Base-by-base conservation (phyloP, 2,797 vertebrate genomes). In the Anomalospiza imberbis region DNA sequence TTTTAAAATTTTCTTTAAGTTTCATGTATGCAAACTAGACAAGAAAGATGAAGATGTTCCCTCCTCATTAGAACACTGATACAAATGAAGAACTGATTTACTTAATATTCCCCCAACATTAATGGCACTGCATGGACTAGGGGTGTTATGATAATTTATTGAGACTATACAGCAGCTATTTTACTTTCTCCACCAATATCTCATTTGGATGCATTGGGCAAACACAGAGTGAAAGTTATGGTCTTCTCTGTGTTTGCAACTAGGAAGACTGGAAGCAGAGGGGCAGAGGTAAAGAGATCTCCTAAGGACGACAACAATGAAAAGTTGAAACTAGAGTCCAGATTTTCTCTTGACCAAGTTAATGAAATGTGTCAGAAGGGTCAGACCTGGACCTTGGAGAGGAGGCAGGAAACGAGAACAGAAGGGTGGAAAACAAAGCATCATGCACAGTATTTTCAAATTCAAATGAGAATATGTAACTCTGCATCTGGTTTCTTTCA, bases 11-110 rank as follows among this genome's bases (percentile, higher is more conserved):
- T 74, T 57, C 14, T 66, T 78, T 70, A 47, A 9, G 15, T 72
- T 76, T 88, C 34, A 15, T 32, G 9, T 21, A 42, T 0, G 0
- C 8, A 7, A 73, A 47, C 13, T 28, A 73, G 42, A 55, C 0
- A 1, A 89, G 55, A 85, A 48, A 82, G 45, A 57, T 54, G 14
- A 91, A 92, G 89, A 67, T 40, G 3, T 34, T 57, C 66, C 17
- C 47, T 89, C 20, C 13, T 74, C 9, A 60, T 79, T 67, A 61
- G 51, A 60, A 34, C 25, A 38, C 5, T 32, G 8, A 31, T 58
- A 70, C n/a, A 81, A 72, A 66, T 24, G 61, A 38, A 76, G 8
- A 21, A 60, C 18, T 76, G 28, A 34, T 47, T 86, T 44, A 53
- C 12, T 50, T 67, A 50, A 8, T 68, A 77, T 67, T 73, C 7